Evolutionary conservation across 2,797 vertebrate genomes (phyloP).

Genomic region (Potorous gilbertii): DNA sequence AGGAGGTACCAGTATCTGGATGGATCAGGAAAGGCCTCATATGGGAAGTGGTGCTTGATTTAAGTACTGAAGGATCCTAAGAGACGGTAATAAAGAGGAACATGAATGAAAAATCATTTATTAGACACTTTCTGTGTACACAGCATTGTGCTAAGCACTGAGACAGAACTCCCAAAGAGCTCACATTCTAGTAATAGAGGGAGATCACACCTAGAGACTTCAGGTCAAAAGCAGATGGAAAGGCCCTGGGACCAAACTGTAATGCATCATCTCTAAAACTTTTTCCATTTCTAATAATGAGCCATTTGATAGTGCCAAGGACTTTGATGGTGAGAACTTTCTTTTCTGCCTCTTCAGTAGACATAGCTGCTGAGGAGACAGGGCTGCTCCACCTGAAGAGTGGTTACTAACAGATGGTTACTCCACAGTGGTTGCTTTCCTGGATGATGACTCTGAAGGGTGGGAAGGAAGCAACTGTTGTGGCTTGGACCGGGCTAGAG

Average conservation of each 20-base stretch:
- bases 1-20: too few relatives aligned
- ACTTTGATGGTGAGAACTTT: not conserved
- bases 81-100: too few relatives aligned
- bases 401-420: too few relatives aligned
- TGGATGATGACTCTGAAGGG: not conserved
- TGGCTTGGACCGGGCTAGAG: not conserved
- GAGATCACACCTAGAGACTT: not conserved
- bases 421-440: not conserved
- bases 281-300: not conserved
- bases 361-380: not conserved
- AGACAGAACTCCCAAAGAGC: not conserved
- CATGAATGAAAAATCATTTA: not conserved
- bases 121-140: not conserved
- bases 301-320: not conserved
- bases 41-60: too few relatives aligned
- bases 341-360: not conserved
- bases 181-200: not conserved
- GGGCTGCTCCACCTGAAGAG: not conserved
- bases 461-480: not conserved
- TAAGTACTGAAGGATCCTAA: too few relatives aligned
- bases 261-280: not conserved
- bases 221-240: not conserved
- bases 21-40: too few relatives aligned
- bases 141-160: too few relatives aligned
- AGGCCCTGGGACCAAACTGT: not conserved